Base-by-base conservation (phyloP, 2,797 vertebrate species). In the Taeniopygia guttata region DNA sequence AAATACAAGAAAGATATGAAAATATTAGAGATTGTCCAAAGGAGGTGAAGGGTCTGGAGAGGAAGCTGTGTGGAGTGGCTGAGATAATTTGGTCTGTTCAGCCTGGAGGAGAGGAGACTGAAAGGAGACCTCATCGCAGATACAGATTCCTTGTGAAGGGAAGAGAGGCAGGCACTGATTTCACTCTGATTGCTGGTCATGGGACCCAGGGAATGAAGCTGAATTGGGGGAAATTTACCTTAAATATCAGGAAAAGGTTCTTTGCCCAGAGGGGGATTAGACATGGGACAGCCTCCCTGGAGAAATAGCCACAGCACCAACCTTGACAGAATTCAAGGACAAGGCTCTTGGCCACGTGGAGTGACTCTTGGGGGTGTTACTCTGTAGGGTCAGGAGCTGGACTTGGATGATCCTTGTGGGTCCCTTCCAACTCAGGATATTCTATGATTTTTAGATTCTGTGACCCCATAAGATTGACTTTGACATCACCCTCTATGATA, bases 261-360 rank as follows among this genome's bases (percentile, higher is more conserved):
- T 60, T 69, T 36, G 2, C 56, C 32, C n/a, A 51, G 20, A 70
- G 7, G 0, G 17, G 3, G 3, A 0, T 3, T 51, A 29, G 10
- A 8, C 20, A 19, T 46, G 29, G 14, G 54, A 34, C 8, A 46
- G 38, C 2, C 10, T 52, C 26, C 21, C 7, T 16, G 36, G 25
- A 21, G n/a, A 51, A 89, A 45, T 3, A 18, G 9, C 34, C 21
- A 34, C 30, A 70, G 21, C 21, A 70, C 7, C 45, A 58, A 22
- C 25, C 6, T 16, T 52, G 64, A 8, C 14, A 76, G 56, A 58
- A 16, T 14, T 52, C n/a, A 64, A 72, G n/a, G 13, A 42, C 16
- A 27, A 23, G 2, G 2, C 8, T 59, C 7, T 58, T 8, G 7
- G 18, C 26, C 21, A 51, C 0, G 4, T 58, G 10, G 42, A 30